A percentile compares a stretch with the other conserved stretches of the same genome.
phyloP scores from a whole-genome alignment of 2,888 invertebrate genomes.

The Melolontha melolontha region DNA sequence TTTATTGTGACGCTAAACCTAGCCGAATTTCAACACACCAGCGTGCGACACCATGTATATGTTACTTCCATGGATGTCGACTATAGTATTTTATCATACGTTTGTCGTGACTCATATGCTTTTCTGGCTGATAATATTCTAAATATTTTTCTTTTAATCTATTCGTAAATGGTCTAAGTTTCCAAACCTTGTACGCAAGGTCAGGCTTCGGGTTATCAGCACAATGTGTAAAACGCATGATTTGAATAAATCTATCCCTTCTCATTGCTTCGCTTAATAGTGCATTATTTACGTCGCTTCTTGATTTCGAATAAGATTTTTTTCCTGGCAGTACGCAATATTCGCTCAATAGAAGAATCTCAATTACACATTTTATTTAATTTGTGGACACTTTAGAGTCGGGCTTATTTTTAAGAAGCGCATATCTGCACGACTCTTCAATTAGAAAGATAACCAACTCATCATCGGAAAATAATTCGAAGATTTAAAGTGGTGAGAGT shows the following conservation, averaged over 20 bases:
- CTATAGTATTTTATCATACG: conserved; percentile 55
- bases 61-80: conserved; percentile 54
- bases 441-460: too few relatives aligned
- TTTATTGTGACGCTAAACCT: too few relatives aligned
- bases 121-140: conserved; percentile 44
- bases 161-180: conserved; percentile 47
- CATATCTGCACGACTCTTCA: neutral
- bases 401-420: neutral
- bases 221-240: neutral
- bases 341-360: conserved; percentile 37
- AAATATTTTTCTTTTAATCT: conserved; percentile 40
- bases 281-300: conserved; percentile 38
- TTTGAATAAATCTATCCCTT: neutral
- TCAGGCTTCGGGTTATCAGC: neutral
- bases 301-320: conserved; percentile 41
- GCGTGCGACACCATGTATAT: conserved; percentile 53
- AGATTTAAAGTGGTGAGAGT: too few relatives aligned
- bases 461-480: too few relatives aligned
- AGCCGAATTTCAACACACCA: too few relatives aligned
- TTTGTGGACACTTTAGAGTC: conserved; percentile 5
- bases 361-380: conserved; percentile 47
- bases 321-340: conserved; percentile 29
- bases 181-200: conserved; percentile 5
- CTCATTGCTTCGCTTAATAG: neutral
- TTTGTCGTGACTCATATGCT: conserved; percentile 52